Conservation (phyloP, 1,140 invertebrate species). For the Brachionus rubens region DNA sequence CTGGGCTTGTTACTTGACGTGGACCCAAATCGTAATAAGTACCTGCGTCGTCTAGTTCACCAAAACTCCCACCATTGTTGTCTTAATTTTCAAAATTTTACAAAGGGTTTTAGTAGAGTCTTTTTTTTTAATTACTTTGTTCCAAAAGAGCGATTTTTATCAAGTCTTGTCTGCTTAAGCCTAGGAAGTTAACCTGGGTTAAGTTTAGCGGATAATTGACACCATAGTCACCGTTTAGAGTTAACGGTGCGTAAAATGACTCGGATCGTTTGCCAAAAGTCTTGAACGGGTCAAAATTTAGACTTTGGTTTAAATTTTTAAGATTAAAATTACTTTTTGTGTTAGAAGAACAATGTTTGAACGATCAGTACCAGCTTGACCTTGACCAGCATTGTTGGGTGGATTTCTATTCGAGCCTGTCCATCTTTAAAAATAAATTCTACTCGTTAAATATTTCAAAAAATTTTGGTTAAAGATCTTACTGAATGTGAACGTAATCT, state of each 20-base stretch:
- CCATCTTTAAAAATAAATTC: constrained; percentile 54
- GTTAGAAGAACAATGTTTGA: constrained; percentile 56
- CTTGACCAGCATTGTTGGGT: constrained; percentile 54
- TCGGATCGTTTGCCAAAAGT: not conserved
- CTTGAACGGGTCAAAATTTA: too few relatives aligned
- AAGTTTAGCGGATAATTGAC: not conserved
- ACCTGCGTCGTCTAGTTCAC: constrained; percentile 57
- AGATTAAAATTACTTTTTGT: constrained; percentile 49
- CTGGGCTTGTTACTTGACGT: constrained; percentile 49
- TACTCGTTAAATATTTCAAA: constrained; percentile 56
- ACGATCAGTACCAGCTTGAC: constrained; percentile 55
- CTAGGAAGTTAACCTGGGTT: not conserved
- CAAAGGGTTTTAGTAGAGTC: not conserved
- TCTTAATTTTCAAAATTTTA: not conserved
- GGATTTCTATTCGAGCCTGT: constrained; percentile 55
- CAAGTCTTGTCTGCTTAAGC: not conserved
- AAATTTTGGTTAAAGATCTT: constrained; percentile 48
- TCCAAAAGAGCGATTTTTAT: not conserved
- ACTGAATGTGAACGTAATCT: constrained; percentile 57
- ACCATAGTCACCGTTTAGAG: not conserved
- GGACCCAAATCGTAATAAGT: constrained; percentile 58
- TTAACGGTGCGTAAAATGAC: constrained; percentile 30
- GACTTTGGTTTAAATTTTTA: too few relatives aligned
- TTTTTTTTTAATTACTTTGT: not conserved
- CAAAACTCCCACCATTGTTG: not conserved